Percentiles rank a stretch among this genome's conserved stretches.
Evolutionary conservation across 2,888 invertebrate species (phyloP).

Genomic region (Oligia fasciuncula): DNA sequence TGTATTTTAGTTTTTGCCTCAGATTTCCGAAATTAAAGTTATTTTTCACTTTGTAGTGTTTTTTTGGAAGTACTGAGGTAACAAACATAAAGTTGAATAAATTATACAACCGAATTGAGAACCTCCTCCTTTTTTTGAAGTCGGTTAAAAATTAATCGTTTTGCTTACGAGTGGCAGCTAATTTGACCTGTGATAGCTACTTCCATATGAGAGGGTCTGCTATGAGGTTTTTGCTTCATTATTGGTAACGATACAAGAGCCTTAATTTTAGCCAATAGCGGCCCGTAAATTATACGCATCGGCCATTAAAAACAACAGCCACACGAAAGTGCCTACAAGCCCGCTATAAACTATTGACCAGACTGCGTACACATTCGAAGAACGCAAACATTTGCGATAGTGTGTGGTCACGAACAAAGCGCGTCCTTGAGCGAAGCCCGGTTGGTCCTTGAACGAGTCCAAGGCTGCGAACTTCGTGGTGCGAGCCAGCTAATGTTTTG

Average conservation of each 20-base stretch:
- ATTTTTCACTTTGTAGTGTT: too few species aligned
- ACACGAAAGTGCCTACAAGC: neutral
- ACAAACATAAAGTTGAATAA: too few species aligned
- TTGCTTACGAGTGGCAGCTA: neutral
- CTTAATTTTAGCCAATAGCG: neutral
- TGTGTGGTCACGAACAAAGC: constrained; percentile 52
- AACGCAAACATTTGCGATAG: constrained; percentile 55
- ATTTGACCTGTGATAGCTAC: neutral
- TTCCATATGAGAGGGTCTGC: neutral
- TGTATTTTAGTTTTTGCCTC: too few species aligned
- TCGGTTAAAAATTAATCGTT: neutral
- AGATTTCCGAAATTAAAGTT: too few species aligned
- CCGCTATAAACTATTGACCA: constrained; percentile 20
- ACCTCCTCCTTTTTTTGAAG: too few species aligned
- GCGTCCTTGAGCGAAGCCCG: constrained; percentile 47
- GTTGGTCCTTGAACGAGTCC: constrained; percentile 54
- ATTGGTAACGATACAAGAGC: neutral
- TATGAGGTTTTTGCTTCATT: neutral
- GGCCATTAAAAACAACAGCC: neutral
- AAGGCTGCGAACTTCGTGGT: constrained; percentile 56
- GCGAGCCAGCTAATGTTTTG: constrained; percentile 30
- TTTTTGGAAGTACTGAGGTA: too few species aligned
- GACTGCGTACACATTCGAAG: constrained; percentile 49
- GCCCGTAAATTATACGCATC: neutral
- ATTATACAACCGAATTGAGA: too few species aligned